Conservation (phyloP, 2,888 invertebrate species). For the Athalia rosae region DNA sequence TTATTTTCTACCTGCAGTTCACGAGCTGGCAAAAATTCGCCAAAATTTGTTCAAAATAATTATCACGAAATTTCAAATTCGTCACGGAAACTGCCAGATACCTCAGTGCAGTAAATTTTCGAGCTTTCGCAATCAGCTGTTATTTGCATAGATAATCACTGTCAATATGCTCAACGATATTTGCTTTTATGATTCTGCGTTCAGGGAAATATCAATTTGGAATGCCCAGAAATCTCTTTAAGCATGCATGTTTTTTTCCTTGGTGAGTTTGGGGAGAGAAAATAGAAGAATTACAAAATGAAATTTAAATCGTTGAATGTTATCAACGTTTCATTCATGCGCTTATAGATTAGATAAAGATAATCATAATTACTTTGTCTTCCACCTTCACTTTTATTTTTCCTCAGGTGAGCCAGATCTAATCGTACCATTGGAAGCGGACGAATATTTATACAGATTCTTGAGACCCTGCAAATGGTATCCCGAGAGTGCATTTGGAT, state of each 20-base stretch:
- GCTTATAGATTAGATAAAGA: too few relatives aligned
- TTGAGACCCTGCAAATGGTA: constrained; percentile 92
- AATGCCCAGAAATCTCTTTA: too few relatives aligned
- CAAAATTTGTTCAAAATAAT: not conserved
- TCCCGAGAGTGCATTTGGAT: constrained; percentile 85
- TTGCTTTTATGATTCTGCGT: too few relatives aligned
- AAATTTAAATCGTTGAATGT: too few relatives aligned
- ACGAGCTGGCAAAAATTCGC: not conserved
- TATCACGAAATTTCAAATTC: not conserved
- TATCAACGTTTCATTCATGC: too few relatives aligned
- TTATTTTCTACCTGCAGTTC: not conserved
- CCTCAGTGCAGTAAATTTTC: not conserved
- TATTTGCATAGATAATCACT: too few relatives aligned
- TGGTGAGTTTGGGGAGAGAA: not conserved
- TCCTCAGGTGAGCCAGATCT: constrained; percentile 80
- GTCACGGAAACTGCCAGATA: not conserved
- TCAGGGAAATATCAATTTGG: too few relatives aligned
- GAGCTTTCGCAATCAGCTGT: too few relatives aligned
- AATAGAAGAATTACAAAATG: not conserved
- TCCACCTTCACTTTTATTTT: not conserved
- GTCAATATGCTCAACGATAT: too few relatives aligned
- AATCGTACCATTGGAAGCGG: constrained; percentile 80
- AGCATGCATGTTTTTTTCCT: too few relatives aligned
- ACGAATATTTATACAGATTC: constrained; percentile 85
- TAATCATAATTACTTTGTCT: too few relatives aligned